A percentile compares a stretch with the other conserved stretches of the same genome.
Evolutionary conservation across 92 coral and sea anemone species (phyloP).

Genomic region (Scolanthus callimorphus): DNA sequence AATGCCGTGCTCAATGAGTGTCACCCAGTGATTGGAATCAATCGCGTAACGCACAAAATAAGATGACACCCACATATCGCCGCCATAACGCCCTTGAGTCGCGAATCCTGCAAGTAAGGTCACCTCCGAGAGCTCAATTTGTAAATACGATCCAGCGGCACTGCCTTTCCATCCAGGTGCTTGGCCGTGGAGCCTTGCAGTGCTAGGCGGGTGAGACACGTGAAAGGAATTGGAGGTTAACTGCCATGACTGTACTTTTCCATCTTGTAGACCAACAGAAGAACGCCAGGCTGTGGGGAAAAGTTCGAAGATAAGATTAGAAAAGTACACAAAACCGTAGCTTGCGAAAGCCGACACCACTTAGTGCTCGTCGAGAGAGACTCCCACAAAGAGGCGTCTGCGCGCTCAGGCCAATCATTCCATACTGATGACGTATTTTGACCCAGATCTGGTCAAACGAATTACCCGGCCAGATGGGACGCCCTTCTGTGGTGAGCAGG

Average conservation of each 20-base stretch:
- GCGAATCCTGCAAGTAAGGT: slow-evolving; percentile 1
- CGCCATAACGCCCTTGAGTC: slow-evolving; percentile 15
- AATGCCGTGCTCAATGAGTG: slow-evolving; percentile 1
- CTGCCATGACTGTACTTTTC: slow-evolving; percentile 7
- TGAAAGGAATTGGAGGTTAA: background rate
- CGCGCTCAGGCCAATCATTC: no score
- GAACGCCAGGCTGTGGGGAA: slow-evolving; percentile 19
- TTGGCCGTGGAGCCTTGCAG: background rate
- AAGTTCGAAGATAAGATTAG: no score
- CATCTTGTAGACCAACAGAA: slow-evolving; percentile 4
- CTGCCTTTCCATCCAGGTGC: slow-evolving; percentile 3
- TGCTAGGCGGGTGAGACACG: background rate
- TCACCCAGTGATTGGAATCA: slow-evolving; percentile 1
- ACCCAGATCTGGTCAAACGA: no score
- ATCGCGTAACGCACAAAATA: background rate
- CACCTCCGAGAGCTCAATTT: background rate
- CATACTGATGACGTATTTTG: no score
- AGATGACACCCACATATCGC: slow-evolving; percentile 16
- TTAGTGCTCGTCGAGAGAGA: no score
- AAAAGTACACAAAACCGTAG: no score
- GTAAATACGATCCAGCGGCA: background rate
- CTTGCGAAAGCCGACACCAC: no score
- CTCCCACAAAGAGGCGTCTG: no score
- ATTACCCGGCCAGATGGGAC: no score
- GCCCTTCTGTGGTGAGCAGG: no score